A percentile compares a stretch with the other conserved stretches of the same genome.
phyloP scores from a whole-genome alignment of 2,888 invertebrate genomes.

The Blera fallax region DNA sequence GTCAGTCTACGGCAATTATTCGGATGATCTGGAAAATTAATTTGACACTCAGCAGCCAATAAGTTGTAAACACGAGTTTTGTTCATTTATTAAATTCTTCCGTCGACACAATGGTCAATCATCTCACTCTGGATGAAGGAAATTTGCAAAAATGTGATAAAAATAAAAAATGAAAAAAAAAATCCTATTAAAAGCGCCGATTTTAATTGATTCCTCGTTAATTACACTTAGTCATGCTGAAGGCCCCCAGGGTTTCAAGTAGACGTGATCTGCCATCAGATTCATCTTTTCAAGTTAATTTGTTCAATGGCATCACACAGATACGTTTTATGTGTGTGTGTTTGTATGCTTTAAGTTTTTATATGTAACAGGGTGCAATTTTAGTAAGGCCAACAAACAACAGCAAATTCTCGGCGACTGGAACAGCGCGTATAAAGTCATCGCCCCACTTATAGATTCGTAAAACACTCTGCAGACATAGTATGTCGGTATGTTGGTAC shows the following conservation, averaged over 20 bases:
- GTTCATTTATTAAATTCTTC: conserved; percentile 4
- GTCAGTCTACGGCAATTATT: conserved; percentile 40
- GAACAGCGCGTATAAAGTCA: conserved; percentile 44
- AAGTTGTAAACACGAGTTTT: conserved; percentile 9
- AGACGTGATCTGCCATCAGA: conserved; percentile 52
- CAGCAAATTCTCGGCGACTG: background rate
- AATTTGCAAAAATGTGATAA: conserved; percentile 17
- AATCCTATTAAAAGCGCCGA: conserved; percentile 49
- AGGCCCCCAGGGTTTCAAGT: conserved; percentile 9
- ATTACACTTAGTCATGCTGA: conserved; percentile 37
- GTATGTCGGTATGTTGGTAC: background rate
- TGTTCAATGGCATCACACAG: conserved; percentile 25
- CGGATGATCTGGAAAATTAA: conserved; percentile 53
- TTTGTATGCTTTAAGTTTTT: background rate
- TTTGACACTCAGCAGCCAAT: conserved; percentile 48
- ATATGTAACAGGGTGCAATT: conserved; percentile 16
- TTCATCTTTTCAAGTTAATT: conserved; percentile 47
- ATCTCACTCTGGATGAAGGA: background rate
- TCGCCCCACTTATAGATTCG: conserved; percentile 57
- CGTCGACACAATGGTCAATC: conserved; percentile 35
- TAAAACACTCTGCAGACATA: conserved; percentile 50
- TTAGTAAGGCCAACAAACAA: background rate
- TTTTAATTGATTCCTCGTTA: conserved; percentile 65
- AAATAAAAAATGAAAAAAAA: conserved; percentile 12
- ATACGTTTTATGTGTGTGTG: background rate